phyloP scores from a whole-genome alignment of 1,140 invertebrate genomes.

The Sitobion miscanthi region DNA sequence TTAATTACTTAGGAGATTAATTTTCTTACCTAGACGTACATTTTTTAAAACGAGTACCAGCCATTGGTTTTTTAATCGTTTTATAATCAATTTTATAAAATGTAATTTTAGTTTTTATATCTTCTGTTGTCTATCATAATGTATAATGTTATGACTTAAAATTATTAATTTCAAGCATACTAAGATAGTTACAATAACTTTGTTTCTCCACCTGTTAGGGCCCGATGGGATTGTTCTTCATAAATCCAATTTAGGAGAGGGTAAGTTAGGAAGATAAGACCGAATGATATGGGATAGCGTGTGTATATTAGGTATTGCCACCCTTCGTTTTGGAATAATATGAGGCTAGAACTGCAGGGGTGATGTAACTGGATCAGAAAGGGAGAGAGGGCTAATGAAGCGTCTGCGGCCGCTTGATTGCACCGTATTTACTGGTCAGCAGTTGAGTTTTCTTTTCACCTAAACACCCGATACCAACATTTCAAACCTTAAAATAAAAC shows the following conservation, averaged over 20 bases:
- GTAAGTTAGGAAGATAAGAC: constrained; percentile 6
- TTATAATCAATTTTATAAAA: background rate
- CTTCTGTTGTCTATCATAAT: background rate
- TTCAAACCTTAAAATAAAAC: constrained; percentile 23
- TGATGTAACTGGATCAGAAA: constrained; percentile 36
- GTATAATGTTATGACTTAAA: background rate
- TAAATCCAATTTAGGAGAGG: background rate
- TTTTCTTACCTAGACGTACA: background rate
- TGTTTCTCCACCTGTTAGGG: constrained; percentile 13
- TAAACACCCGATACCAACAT: constrained; percentile 32
- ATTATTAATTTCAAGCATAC: background rate
- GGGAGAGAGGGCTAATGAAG: constrained; percentile 55
- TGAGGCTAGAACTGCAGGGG: constrained; percentile 29
- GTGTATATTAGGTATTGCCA: background rate
- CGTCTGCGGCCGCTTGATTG: constrained; percentile 54
- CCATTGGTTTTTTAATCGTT: background rate
- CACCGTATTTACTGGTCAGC: constrained; percentile 56
- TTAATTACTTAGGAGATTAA: background rate
- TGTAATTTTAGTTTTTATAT: background rate
- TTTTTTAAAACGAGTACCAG: background rate
- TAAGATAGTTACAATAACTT: background rate
- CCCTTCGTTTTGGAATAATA: constrained; percentile 46
- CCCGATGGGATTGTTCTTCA: background rate
- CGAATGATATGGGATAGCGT: background rate
- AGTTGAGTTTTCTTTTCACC: constrained; percentile 49